These are phyloP conservation scores for Lytechinus variegatus DNA, from an alignment of 35 echinoderm and acorn worm genomes.

Conservation along the genomic window DNA sequence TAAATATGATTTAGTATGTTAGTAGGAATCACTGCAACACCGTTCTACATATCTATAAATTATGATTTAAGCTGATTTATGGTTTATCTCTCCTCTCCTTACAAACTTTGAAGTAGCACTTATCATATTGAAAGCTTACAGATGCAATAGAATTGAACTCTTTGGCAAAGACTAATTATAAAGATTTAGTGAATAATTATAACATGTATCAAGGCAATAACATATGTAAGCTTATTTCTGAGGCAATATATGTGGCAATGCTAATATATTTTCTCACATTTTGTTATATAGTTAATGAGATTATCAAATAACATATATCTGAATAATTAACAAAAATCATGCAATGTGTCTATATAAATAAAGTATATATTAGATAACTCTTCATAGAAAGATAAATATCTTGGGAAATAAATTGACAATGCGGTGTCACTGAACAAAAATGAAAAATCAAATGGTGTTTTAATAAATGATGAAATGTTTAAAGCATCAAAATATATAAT, in stretches of 20 bases:
- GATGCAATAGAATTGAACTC: neutral
- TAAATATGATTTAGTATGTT: neutral
- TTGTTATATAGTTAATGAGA: neutral
- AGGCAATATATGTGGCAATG: neutral
- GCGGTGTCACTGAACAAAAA: neutral
- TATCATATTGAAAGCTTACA: neutral
- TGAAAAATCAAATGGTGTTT: neutral
- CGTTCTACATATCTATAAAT: neutral
- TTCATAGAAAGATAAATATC: neutral
- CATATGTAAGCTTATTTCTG: neutral
- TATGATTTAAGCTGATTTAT: neutral
- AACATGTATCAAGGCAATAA: neutral
- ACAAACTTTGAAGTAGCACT: neutral
- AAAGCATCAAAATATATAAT: neutral
- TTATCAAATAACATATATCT: neutral
- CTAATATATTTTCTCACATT: neutral
- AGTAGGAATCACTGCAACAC: conserved; percentile 1
- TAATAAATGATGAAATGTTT: neutral
- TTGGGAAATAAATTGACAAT: neutral
- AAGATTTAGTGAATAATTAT: neutral
- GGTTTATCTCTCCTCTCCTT: neutral
- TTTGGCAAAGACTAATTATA: neutral
- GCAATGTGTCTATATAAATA: neutral
- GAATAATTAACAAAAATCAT: neutral
- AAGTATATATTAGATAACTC: neutral